Percentiles rank a stretch among this genome's conserved stretches.
Evolutionary conservation across 2,888 invertebrate species (phyloP).

Genomic region (Nemoura dubitans): DNA sequence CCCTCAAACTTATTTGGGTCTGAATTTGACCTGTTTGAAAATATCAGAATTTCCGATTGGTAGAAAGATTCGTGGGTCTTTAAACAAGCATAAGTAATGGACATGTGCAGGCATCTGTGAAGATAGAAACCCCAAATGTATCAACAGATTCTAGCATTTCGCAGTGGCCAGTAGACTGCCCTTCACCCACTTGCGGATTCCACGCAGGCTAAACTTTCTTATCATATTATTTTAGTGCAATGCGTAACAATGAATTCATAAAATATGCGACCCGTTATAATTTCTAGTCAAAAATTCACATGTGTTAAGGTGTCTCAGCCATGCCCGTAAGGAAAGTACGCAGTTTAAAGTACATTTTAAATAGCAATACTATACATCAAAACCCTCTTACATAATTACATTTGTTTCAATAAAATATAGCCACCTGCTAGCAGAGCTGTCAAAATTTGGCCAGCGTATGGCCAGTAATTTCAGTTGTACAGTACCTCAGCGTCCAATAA

Average conservation of each 20-base stretch:
- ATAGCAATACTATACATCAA: background rate
- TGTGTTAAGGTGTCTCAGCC: background rate
- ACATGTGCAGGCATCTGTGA: too few relatives aligned
- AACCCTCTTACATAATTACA: background rate
- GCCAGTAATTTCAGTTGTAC: background rate
- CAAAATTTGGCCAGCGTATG: background rate
- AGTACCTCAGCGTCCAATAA: background rate
- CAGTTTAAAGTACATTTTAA: background rate
- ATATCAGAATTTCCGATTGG: too few relatives aligned
- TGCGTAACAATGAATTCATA: background rate
- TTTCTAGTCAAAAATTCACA: background rate
- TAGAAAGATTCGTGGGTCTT: too few relatives aligned
- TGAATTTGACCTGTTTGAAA: too few relatives aligned
- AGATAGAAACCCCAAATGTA: background rate
- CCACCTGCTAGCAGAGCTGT: background rate
- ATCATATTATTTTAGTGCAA: background rate
- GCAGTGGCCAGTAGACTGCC: background rate
- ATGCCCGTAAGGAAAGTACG: background rate
- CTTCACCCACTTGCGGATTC: background rate
- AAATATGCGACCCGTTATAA: background rate
- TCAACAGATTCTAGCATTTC: background rate
- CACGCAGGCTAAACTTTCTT: background rate
- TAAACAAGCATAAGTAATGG: too few relatives aligned
- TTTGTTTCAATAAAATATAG: background rate
- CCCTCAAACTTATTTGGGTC: too few relatives aligned